Conservation (phyloP, 2,113 vertebrate genomes). For the Myotis lucifugus region DNA sequence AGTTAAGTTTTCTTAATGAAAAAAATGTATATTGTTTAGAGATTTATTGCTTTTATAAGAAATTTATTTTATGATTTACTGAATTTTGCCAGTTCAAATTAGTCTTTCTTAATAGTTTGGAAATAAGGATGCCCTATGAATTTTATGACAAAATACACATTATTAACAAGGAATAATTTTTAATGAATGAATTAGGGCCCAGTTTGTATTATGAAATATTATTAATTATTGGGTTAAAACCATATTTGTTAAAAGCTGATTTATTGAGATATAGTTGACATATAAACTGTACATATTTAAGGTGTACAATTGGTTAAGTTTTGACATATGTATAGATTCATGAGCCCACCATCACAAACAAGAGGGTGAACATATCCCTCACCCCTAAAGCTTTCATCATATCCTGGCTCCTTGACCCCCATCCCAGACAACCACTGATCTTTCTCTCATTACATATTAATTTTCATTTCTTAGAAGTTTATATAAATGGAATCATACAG, state of each 20-base stretch:
- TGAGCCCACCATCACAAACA: neutral
- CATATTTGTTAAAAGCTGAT: neutral
- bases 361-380: neutral
- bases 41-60: neutral
- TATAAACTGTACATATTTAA: neutral
- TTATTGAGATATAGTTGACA: neutral
- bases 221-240: neutral
- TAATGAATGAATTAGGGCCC: neutral
- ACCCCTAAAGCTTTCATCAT: neutral
- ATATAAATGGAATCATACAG: neutral
- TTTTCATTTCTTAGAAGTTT: neutral
- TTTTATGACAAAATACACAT: neutral
- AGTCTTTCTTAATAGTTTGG: neutral
- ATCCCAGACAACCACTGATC: neutral
- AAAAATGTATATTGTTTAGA: neutral
- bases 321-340: neutral
- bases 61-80: constrained; percentile 29
- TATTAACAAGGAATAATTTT: constrained; percentile 30
- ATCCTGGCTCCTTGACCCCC: neutral
- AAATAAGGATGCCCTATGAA: neutral
- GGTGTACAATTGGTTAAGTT: neutral
- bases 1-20: neutral
- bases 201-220: neutral
- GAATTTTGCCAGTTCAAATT: constrained; percentile 38
- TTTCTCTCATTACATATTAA: neutral